phyloP scores from a whole-genome alignment of 2,797 vertebrate genomes.

The Columba guinea region DNA sequence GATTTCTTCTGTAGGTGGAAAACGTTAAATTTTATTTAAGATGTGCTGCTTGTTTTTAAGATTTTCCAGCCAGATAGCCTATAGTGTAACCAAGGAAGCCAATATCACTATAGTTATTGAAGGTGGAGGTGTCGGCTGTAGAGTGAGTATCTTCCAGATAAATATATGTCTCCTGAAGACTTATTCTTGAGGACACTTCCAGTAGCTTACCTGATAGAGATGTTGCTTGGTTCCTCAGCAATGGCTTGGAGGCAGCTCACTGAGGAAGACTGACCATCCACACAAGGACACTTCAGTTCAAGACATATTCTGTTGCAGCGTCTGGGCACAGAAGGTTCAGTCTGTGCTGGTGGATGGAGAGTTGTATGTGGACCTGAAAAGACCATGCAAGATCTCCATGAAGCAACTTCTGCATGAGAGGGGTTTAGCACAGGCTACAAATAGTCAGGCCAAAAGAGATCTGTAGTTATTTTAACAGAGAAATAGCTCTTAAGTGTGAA shows the following conservation, averaged over 20 bases:
- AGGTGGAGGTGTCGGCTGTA: neutral
- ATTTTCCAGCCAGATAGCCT: neutral
- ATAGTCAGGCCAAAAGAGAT: neutral
- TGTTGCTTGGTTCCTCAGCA: neutral
- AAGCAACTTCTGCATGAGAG: neutral
- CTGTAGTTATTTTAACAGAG: neutral
- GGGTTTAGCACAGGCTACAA: neutral
- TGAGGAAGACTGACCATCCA: neutral
- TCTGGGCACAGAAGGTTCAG: neutral
- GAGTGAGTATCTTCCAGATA: neutral
- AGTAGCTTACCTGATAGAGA: neutral
- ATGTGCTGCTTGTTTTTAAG: neutral
- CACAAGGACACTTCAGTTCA: neutral
- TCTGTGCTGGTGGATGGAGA: accelerated
- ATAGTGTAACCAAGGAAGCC: neutral
- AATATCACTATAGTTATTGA: neutral
- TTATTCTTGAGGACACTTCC: neutral
- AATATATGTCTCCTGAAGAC: neutral
- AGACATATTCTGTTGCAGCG: neutral
- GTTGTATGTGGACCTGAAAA: neutral
- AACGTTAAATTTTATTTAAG: neutral
- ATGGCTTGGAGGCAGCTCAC: neutral
- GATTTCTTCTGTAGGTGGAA: neutral
- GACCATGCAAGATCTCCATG: neutral
- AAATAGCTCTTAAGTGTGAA: neutral